Conservation (phyloP, 2,113 vertebrate genomes). For the Sprattus sprattus region DNA sequence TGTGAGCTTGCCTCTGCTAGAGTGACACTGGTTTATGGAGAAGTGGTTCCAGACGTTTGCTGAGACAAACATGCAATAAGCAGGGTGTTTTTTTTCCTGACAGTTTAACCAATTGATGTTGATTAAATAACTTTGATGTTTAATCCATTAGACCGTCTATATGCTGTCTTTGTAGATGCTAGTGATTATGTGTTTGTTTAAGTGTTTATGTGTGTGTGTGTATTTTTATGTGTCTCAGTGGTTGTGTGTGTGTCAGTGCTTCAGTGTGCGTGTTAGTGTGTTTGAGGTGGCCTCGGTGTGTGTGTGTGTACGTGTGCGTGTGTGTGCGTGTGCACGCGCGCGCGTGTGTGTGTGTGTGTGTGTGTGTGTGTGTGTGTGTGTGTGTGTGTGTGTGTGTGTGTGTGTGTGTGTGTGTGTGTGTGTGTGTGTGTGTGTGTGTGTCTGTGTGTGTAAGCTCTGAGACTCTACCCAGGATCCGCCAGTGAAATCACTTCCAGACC, state of each 20-base stretch:
- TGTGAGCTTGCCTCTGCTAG: not conserved
- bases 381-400: not conserved
- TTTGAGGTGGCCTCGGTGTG: not conserved
- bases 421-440: slow-evolving; percentile 2
- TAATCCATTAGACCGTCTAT: not conserved
- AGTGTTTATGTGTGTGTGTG: no score
- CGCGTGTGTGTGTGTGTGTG: not conserved
- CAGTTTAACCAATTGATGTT: not conserved
- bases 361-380: not conserved
- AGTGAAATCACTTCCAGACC: slow-evolving; percentile 39
- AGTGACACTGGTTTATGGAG: not conserved
- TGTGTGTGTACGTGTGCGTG: not conserved
- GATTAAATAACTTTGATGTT: not conserved
- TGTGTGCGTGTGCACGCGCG: not conserved
- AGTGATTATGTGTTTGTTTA: not conserved
- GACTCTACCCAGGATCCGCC: slow-evolving; percentile 20
- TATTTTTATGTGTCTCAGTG: not conserved
- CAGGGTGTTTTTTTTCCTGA: not conserved
- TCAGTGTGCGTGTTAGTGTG: not conserved
- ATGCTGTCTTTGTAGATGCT: not conserved
- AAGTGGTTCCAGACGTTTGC: not conserved
- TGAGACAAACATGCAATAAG: not conserved
- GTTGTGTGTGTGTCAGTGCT: not conserved
- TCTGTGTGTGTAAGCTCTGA: slow-evolving; percentile 29
- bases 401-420: not conserved